Evolutionary conservation across 1,140 invertebrate genomes (phyloP), one percentile per base, ranked within the genome.

Genomic region (Sesamia nonagrioides): DNA sequence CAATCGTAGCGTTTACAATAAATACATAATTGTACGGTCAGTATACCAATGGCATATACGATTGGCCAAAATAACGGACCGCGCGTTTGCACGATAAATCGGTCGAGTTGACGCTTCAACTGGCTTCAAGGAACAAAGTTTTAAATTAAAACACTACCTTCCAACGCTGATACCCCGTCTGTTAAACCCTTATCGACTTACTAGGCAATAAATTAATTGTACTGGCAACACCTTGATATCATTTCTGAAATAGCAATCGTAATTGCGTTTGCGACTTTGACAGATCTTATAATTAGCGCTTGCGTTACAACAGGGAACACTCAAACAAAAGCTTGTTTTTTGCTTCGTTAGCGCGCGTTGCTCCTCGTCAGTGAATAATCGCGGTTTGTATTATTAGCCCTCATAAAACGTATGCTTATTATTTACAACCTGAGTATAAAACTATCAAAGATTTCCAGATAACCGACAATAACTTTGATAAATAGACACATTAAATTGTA

Each of bases 1-100:
- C 91, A 92, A 91, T 93, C 89, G 89, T 91, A 87, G 86, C 93
- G 92, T 94, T 94, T 94, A 94, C 92, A 94, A 94, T 94, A 94
- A 94, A 94, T 88, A 94, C 93, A 94, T 94, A 94, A 94, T 94
- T 94, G 92, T 90, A 91, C 84, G 92, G 88, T 90, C 90, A 89
- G 92, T 89, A 89, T 90, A 92, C 92, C 87, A 93, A 93, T 93
- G 91, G 93, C 92, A 93, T 92, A 91, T 94, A 87, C 88, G 89
- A 91, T 90, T 93, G 89, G 86, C 79, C 87, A 77, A 92, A 93
- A 93, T 92, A 92, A 92, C 89, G 87, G 90, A 84, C 83, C 85
- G 87, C 86, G 87, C 42, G 86, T 89, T 89, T 90, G 84, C 84
- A 72, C 79, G 84, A 91, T 92, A 91, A 87, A 90, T 91, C 86